Conservation (phyloP, 1,140 invertebrate species). For the Diorhabda sublineata region DNA sequence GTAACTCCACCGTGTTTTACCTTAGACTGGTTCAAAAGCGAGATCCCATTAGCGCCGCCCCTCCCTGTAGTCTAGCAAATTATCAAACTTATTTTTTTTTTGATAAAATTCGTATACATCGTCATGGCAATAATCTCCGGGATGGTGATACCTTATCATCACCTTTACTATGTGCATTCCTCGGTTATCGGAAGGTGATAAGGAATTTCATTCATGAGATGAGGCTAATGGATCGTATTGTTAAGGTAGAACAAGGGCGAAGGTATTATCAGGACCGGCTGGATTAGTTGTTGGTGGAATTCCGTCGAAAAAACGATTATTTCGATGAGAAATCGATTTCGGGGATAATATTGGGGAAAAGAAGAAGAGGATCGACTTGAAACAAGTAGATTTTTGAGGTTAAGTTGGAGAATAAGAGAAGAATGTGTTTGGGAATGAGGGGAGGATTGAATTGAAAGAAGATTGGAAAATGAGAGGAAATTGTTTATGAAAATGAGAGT, state of each 20-base stretch:
- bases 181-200: slow-evolving; percentile 13
- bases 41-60: slow-evolving; percentile 19
- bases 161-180: slow-evolving; percentile 20
- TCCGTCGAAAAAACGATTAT: not conserved
- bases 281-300: not conserved
- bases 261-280: not conserved
- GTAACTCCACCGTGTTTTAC: slow-evolving; percentile 1
- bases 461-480: too few relatives aligned
- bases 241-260: slow-evolving; percentile 1
- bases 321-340: too few relatives aligned
- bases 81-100: slow-evolving; percentile 18
- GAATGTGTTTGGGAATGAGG: too few relatives aligned
- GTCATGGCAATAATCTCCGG: slow-evolving; percentile 19
- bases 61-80: slow-evolving; percentile 21
- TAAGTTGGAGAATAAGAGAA: too few relatives aligned
- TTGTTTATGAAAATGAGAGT: too few relatives aligned
- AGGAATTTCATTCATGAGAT: slow-evolving; percentile 19
- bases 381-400: too few relatives aligned
- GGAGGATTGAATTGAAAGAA: too few relatives aligned
- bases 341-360: too few relatives aligned
- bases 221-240: not conserved
- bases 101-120: slow-evolving; percentile 16
- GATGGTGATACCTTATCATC: slow-evolving; percentile 20
- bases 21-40: slow-evolving; percentile 12
- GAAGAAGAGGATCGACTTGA: too few relatives aligned